Evolutionary conservation across 2,797 vertebrate genomes (phyloP), one percentile per base, ranked within the genome.

Genomic region (Pseudopleuronectes americanus): DNA sequence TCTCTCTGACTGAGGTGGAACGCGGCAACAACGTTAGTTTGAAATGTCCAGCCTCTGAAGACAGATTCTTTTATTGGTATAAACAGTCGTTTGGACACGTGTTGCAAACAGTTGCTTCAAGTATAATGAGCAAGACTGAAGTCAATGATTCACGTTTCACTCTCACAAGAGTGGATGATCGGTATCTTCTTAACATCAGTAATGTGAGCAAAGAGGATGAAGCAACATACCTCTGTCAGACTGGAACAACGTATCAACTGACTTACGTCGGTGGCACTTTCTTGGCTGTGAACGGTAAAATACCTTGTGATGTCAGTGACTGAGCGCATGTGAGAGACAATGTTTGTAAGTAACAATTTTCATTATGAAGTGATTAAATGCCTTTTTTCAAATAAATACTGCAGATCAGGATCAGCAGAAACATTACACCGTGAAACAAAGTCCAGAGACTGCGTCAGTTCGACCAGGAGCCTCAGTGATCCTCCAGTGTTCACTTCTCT

Each of bases 221-320:
- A 56, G 86, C 81, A 19, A 66, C 73, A 19, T 86, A 88, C 36
- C 65, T 83, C 31, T 88, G 86, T 77, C 33, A 57, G 26, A 31
- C 0, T 0, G 75, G 75, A 65, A 12, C 51, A 0, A 0, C 0
- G 0, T 79, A 66, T 0, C 0, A 3, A 21, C 8, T 2, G 1
- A 53, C 0, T 1, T 60, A 76, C 8, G 0, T 0, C 1, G 61
- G 38, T 0, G 47, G 21, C 1, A 76, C 26, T 10, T 65, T 73
- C 12, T 26, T 88, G 43, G 22, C 36, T 60, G 75, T 88, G 6
- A 81, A 74, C 0, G 85, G 82, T 87, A 75, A 14, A 19, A 14
- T 21, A 26, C 21, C 0, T 26, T 21, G 6, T 17, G n/a, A 4
- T 22, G 3, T 31, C n/a, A 21, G 31, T 6, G 12, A 16, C 23